Percentiles rank a stretch among this genome's conserved stretches.
These are phyloP conservation scores for Meloidogyne exigua DNA, from an alignment of 1,140 invertebrate species.

Conservation along the genomic window DNA sequence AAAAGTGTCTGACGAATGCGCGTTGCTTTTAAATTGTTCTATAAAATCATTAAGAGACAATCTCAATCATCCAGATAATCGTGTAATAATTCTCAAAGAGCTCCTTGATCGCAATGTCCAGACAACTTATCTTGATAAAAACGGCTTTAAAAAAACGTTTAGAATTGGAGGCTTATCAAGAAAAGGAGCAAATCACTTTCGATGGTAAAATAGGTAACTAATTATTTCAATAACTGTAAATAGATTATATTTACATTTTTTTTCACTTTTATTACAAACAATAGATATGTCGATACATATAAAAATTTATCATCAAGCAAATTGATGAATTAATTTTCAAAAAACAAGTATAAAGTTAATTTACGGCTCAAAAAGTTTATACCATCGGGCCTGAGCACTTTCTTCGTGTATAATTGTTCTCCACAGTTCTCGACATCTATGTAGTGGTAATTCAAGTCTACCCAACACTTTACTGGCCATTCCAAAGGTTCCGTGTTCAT, in stretches of 20 bases:
- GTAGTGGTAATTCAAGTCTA: constrained; percentile 54
- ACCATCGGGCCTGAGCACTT: constrained; percentile 60
- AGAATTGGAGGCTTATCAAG: background rate
- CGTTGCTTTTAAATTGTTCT: background rate
- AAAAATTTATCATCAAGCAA: too few relatives aligned
- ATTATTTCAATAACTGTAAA: too few relatives aligned
- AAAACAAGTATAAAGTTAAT: background rate
- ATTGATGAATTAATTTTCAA: too few relatives aligned
- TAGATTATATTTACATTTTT: too few relatives aligned
- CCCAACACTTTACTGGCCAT: constrained; percentile 56
- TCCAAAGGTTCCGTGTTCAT: constrained; percentile 61
- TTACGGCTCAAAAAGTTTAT: constrained; percentile 57
- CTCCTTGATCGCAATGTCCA: background rate
- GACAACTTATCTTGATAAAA: background rate
- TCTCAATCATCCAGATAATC: background rate
- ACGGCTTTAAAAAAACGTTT: constrained; percentile 6
- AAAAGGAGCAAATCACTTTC: too few relatives aligned
- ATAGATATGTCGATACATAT: too few relatives aligned
- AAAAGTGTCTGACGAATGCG: background rate
- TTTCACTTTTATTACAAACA: too few relatives aligned
- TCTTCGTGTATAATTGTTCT: constrained; percentile 60
- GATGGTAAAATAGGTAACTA: too few relatives aligned
- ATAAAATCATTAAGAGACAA: background rate
- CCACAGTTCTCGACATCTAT: constrained; percentile 61
- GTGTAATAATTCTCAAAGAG: background rate